Conservation (phyloP, 2,888 invertebrate species). For the Smittia aterrima region DNA sequence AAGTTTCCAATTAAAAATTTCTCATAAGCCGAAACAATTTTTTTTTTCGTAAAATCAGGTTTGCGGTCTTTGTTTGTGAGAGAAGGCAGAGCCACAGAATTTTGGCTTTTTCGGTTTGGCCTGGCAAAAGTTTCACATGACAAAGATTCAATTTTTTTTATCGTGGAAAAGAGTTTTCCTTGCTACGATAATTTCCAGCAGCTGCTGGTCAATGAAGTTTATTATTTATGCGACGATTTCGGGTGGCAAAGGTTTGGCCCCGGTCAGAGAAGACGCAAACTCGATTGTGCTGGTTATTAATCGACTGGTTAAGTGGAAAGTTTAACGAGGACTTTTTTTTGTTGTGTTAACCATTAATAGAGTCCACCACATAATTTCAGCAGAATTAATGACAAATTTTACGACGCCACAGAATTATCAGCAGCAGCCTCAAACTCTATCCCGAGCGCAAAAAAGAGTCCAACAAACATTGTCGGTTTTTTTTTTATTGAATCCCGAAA, state of each 20-base stretch:
- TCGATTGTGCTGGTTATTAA: too few relatives aligned
- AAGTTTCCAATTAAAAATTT: background rate
- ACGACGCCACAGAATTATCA: background rate
- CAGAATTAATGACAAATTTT: background rate
- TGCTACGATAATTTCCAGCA: constrained; percentile 35
- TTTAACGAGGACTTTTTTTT: background rate
- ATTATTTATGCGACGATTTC: constrained; percentile 35
- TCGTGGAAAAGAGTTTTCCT: background rate
- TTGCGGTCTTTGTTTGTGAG: constrained; percentile 35
- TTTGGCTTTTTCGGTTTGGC: constrained; percentile 23
- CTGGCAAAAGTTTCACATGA: background rate
- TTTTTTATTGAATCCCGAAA: too few relatives aligned
- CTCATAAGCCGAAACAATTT: background rate
- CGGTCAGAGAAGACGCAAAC: too few relatives aligned
- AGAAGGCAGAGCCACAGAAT: constrained; percentile 21
- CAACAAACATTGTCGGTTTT: too few relatives aligned
- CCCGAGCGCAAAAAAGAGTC: too few relatives aligned
- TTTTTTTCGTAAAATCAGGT: background rate
- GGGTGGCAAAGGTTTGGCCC: constrained; percentile 13
- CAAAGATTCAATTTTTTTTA: background rate
- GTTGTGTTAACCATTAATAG: background rate
- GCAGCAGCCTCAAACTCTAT: background rate
- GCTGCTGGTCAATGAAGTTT: constrained; percentile 34
- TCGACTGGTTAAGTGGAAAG: background rate
- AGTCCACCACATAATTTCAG: background rate